Evolutionary conservation across 2,797 vertebrate genomes (phyloP).

Genomic region (Atherinosoma microstoma): DNA sequence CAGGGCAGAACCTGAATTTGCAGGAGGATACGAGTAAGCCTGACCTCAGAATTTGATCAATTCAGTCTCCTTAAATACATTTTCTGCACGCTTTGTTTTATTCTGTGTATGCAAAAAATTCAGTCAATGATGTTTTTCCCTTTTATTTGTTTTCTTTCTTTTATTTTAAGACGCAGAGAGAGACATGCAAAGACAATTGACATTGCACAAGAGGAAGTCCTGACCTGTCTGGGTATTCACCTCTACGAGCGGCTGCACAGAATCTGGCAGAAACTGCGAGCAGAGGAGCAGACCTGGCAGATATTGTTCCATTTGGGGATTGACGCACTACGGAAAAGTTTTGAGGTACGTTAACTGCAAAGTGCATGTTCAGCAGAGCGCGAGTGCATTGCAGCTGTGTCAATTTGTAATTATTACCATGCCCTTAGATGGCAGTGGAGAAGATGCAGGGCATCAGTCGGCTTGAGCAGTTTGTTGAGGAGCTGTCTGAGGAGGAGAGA

Average conservation of each 20-base stretch:
- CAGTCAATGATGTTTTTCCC: not conserved
- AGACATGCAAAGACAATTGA: slow-evolving; percentile 98
- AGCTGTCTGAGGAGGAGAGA: slow-evolving; percentile 95
- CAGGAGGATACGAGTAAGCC: slow-evolving; percentile 96
- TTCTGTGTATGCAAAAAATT: not conserved
- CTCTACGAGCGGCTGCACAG: slow-evolving; percentile 95
- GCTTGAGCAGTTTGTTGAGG: slow-evolving; percentile 95
- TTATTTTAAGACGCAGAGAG: slow-evolving; percentile 87
- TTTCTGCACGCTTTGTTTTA: not conserved
- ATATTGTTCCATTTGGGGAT: slow-evolving; percentile 96
- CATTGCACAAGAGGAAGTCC: slow-evolving; percentile 96
- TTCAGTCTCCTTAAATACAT: not conserved
- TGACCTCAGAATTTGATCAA: not conserved
- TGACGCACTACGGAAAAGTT: slow-evolving; percentile 94
- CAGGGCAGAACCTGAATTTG: slow-evolving; percentile 95
- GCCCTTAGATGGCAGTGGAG: slow-evolving; percentile 92
- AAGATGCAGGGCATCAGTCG: slow-evolving; percentile 97
- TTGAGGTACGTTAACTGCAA: slow-evolving; percentile 86
- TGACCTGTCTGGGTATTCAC: slow-evolving; percentile 97
- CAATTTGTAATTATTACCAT: not conserved
- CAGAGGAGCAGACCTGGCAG: slow-evolving; percentile 98
- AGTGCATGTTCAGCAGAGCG: not conserved
- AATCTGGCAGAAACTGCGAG: slow-evolving; percentile 97
- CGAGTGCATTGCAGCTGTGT: not conserved
- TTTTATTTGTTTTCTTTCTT: not conserved